Evolutionary conservation across 2,888 invertebrate genomes (phyloP), one percentile per base, ranked within the genome.

Genomic region (Schizotus pectinicornis): DNA sequence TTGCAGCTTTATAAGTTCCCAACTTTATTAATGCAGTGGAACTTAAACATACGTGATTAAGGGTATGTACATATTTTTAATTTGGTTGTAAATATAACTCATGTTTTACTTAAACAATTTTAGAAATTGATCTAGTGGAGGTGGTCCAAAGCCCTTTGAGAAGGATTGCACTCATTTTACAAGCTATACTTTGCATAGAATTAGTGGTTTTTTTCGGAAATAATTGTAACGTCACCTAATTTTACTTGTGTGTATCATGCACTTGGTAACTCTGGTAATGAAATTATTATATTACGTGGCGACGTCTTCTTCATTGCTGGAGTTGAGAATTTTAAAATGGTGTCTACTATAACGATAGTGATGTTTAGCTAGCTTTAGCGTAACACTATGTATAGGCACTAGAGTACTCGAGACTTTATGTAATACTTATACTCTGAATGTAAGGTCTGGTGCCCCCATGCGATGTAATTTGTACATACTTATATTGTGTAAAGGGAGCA

Each of bases 101-200:
- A 35, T 35, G 9, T 35, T 35, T 35, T 3, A 3, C 2, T 2
- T 9, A 35, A n/a, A 35, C 3, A 11, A 35, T 35, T 35, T 35
- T 43, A 32, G 46, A 58, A 42, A 36, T 53, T 46, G 22, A 41
- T 34, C 32, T 49, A 53, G 37, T 33, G 37, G n/a, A 13, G 32
- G 12, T 43, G 54, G 49, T 43, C 49, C 31, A 31, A 11, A 32
- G 3, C 7, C n/a, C 22, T 36, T 42, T 61, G 68, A 67, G 71
- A 72, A 68, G 66, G 67, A 72, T 65, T 67, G 71, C 73, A 69
- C 64, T 74, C 68, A 67, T 74, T 74, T 74, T 90, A 90, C 89
- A 89, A 89, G 88, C 91, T 91, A 91, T 91, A 91, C 91, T 91
- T 91, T 91, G 91, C 91, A 91, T 91, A 89, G 89, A 90, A 89